These are phyloP conservation scores for Margarornis squamiger DNA, from an alignment of 2,797 vertebrate species.

Conservation along the genomic window DNA sequence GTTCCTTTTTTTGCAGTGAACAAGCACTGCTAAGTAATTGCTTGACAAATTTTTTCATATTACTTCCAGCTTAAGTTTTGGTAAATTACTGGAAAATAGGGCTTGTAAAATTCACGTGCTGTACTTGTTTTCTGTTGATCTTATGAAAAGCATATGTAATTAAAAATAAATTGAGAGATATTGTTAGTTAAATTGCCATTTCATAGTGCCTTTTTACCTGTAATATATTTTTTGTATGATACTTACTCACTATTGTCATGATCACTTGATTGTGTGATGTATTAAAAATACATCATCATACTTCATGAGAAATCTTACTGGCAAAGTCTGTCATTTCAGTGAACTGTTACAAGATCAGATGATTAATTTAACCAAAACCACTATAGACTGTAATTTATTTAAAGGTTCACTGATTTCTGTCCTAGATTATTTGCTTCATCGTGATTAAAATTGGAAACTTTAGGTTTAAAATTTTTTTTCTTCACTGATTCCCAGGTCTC, in stretches of 20 bases:
- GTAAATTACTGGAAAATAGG: neutral
- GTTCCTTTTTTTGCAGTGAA: neutral
- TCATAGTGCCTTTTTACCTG: neutral
- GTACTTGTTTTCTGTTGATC: neutral
- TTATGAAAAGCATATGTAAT: neutral
- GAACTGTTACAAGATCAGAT: neutral
- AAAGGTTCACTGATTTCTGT: neutral
- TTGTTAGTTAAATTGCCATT: neutral
- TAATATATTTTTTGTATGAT: neutral
- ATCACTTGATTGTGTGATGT: neutral
- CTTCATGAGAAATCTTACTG: neutral
- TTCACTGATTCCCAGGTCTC: neutral
- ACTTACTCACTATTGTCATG: neutral
- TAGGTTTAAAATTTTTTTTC: neutral
- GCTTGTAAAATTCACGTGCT: neutral
- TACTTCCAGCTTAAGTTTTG: neutral
- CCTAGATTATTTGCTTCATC: neutral
- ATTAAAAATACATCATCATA: neutral
- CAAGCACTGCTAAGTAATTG: neutral
- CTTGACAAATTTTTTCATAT: neutral
- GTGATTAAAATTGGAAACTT: neutral
- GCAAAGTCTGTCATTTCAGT: neutral
- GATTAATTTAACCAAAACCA: neutral
- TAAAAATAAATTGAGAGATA: neutral
- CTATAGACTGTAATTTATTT: neutral